phyloP scores from a whole-genome alignment of 2,888 invertebrate genomes.

The Scrobipalpa costella region DNA sequence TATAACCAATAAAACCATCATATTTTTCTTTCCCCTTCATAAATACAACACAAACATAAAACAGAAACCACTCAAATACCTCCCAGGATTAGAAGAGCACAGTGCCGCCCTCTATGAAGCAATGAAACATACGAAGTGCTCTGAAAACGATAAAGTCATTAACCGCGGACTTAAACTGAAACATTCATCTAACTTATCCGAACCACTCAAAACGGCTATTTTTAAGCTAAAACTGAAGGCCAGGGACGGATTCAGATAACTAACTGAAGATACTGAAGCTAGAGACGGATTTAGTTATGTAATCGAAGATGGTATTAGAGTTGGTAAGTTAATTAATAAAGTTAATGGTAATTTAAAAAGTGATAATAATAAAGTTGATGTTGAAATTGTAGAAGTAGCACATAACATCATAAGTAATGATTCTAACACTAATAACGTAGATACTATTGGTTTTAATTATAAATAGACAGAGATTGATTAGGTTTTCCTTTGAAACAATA shows the following conservation, averaged over 20 bases:
- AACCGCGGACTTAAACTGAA: slow-evolving; percentile 36
- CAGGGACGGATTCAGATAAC: slow-evolving; percentile 17
- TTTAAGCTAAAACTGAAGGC: slow-evolving; percentile 65
- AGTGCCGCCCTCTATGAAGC: not conserved
- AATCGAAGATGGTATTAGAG: not conserved
- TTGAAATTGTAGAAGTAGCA: too few species aligned
- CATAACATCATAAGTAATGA: too few species aligned
- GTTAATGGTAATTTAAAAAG: too few species aligned
- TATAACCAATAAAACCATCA: not conserved
- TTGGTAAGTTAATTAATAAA: too few species aligned
- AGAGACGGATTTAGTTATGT: not conserved
- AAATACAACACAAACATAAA: slow-evolving; percentile 9
- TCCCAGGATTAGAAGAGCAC: slow-evolving; percentile 5
- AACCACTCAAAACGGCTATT: slow-evolving; percentile 76
- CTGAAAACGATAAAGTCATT: slow-evolving; percentile 18
- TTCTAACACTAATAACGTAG: too few species aligned
- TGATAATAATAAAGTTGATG: too few species aligned
- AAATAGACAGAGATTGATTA: too few species aligned
- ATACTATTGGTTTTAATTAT: too few species aligned
- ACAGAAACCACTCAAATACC: slow-evolving; percentile 15
- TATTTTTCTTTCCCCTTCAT: not conserved
- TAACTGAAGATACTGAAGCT: not conserved
- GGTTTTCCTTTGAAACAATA: too few species aligned
- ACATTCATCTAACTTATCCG: slow-evolving; percentile 74
- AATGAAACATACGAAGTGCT: not conserved